Evolutionary conservation across 2,113 vertebrate species (phyloP), one percentile per base, ranked within the genome.

Genomic region (Nyctibius bracteatus): DNA sequence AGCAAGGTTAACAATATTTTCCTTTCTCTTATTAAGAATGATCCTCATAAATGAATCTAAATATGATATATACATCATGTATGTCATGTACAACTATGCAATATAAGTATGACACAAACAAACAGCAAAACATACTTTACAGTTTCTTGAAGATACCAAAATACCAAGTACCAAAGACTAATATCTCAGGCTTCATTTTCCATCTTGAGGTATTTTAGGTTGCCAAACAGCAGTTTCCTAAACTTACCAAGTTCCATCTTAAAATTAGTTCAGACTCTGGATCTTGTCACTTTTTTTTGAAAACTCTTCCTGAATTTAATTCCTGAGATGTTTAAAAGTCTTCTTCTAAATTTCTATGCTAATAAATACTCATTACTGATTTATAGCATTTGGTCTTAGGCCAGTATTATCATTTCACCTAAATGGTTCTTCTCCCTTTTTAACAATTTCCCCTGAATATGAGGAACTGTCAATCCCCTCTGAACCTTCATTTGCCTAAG

Each of bases 271-370:
- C 63, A 81, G 30, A 58, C 21, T 87, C 33, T 52, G 27, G 6
- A 12, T 80, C 21, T 58, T 3, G 0, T 23, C 1, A 57, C 3
- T 14, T 70, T 62, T 61, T 52, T 66, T 39, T 1, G 1, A 49
- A 92, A 65, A 39, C 2, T 43, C 17, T 18, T 72, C 27, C n/a
- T 68, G 47, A 58, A 47, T 67, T 72, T 77, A 58, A n/a, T 68
- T 73, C 33, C 68, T 63, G 24, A 8, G 9, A 43, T 73, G 20
- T 58, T 77, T 77, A 57, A 37, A 84, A 52, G 51, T 35, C 1
- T 1, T 91, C 6, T 44, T 65, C 33, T 65, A 39, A 63, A 88
- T 49, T 43, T 68, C 54, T 73, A 67, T 6, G 21, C 65, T 78
- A 86, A 79, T 54, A 86, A 88, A 68, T 82, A 49, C 18, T 58